phyloP scores from a whole-genome alignment of 2,797 vertebrate species.

The Sebastolobus altivelis region DNA sequence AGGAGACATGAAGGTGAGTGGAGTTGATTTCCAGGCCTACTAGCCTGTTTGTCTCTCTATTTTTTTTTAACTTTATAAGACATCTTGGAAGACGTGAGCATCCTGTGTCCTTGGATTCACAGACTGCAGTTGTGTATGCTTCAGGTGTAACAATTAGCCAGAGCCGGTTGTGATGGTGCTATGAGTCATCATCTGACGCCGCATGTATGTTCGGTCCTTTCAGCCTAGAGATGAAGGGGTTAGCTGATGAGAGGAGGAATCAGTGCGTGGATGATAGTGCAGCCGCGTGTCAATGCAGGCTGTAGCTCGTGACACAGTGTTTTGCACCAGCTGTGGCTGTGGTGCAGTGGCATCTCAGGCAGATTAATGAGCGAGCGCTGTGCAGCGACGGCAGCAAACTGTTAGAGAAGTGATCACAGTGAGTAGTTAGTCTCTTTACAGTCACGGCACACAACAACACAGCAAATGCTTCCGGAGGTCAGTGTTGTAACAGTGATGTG shows the following conservation, averaged over 20 bases:
- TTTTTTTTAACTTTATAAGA: slow-evolving; percentile 43
- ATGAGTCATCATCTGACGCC: slow-evolving; percentile 72
- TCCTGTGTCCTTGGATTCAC: slow-evolving; percentile 63
- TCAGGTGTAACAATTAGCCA: slow-evolving; percentile 69
- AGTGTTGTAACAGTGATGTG: slow-evolving; percentile 8
- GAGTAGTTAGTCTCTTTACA: slow-evolving; percentile 20
- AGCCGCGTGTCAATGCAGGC: slow-evolving; percentile 69
- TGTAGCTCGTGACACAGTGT: slow-evolving; percentile 75
- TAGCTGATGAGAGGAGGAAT: slow-evolving; percentile 31
- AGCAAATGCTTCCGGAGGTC: slow-evolving; percentile 10
- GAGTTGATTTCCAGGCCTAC: slow-evolving; percentile 57
- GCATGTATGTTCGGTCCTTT: slow-evolving; percentile 56
- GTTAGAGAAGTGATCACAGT: slow-evolving; percentile 38
- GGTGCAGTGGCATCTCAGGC: slow-evolving; percentile 76
- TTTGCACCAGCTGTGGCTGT: slow-evolving; percentile 68
- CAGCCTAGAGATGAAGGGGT: neutral
- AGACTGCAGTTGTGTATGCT: slow-evolving; percentile 55
- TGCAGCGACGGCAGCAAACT: slow-evolving; percentile 36
- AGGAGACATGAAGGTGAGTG: slow-evolving; percentile 84
- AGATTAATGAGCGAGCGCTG: slow-evolving; percentile 68
- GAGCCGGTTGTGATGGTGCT: slow-evolving; percentile 47
- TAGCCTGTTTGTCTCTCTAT: slow-evolving; percentile 8
- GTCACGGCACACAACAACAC: neutral
- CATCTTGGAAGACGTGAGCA: slow-evolving; percentile 42
- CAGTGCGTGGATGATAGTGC: slow-evolving; percentile 44